Base-by-base conservation (phyloP, 2,888 invertebrate species). In the Synergus laeviventris region DNA sequence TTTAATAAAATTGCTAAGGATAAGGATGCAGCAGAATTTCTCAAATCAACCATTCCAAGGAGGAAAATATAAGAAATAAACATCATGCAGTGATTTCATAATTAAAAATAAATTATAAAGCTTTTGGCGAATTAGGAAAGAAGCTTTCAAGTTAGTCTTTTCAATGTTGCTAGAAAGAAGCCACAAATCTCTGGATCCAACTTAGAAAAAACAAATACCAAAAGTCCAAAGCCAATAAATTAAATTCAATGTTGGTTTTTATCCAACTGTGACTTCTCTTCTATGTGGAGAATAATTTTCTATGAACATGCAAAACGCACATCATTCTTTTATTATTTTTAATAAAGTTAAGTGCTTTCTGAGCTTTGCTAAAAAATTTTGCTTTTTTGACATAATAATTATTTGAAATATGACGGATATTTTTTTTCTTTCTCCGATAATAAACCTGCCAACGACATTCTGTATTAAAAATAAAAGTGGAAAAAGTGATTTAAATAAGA, bases 31-130 rank as follows among this genome's bases (percentile, higher is more conserved):
- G 16, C 21, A 24, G 39, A 62, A 42, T 45, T 64, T 14, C 24
- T 24, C 59, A 59, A 11, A 59, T 24, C 42, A 70, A 70, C 49
- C 66, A 70, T 31, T 70, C 66, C 31, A 45, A 70, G 70, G 31
- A 70, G 24, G 59, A 24, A 59, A 59, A 5, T 59, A 24, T 11
- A 59, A 21, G 36, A 31, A 49, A 49, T 45, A 8, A 9, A 14
- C 4, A 45, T 49, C 70, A 70, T 70, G 70, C 70, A 70, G 4
- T 54, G 9, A 24, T 21, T 59, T 59, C 59, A 59, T 24, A 59
- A 59, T 59, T 59, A 5, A 24, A 59, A 59, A 12, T 21, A 5
- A 7, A 59, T 59, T 59, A 59, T 59, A 12, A 59, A 59, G 24
- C 24, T 24, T 24, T 12, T 24, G 14, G 14, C 21, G 24, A 59